Evolutionary conservation across 2,113 vertebrate species (phyloP).

Genomic region (Ptilorrhoa leucosticta): DNA sequence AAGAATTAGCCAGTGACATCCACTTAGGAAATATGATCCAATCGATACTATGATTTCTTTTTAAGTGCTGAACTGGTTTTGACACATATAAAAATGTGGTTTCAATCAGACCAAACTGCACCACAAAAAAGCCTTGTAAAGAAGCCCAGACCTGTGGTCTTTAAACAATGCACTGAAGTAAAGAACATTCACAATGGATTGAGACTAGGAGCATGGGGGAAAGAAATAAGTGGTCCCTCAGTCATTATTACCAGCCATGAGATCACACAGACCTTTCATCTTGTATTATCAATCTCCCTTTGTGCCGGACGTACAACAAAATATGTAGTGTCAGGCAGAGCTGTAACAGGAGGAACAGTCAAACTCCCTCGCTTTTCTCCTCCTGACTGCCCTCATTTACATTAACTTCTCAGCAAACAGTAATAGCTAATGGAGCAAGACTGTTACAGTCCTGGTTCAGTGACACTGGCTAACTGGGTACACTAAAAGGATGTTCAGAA

Average conservation of each 20-base stretch:
- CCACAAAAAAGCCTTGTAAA: conserved; percentile 60
- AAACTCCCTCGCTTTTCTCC: conserved; percentile 25
- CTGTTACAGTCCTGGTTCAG: conserved; percentile 5
- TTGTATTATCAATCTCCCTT: conserved; percentile 37
- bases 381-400: conserved; percentile 2
- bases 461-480: background rate
- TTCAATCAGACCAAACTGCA: conserved; percentile 68
- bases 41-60: conserved; percentile 73
- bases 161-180: conserved; percentile 42
- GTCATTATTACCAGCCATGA: conserved; percentile 28
- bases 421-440: conserved; percentile 32
- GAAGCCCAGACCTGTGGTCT: conserved; percentile 39
- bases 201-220: background rate
- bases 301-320: background rate
- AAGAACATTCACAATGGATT: background rate
- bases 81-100: conserved; percentile 77
- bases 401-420: conserved; percentile 18
- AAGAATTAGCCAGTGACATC: conserved; percentile 73
- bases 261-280: conserved; percentile 49
- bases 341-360: conserved; percentile 2
- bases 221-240: background rate
- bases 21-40: conserved; percentile 77
- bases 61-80: conserved; percentile 72
- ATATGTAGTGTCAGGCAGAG: background rate
- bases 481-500: conserved; percentile 6